Conservation (phyloP, 1,140 invertebrate species). For the Caerostris extrusa region DNA sequence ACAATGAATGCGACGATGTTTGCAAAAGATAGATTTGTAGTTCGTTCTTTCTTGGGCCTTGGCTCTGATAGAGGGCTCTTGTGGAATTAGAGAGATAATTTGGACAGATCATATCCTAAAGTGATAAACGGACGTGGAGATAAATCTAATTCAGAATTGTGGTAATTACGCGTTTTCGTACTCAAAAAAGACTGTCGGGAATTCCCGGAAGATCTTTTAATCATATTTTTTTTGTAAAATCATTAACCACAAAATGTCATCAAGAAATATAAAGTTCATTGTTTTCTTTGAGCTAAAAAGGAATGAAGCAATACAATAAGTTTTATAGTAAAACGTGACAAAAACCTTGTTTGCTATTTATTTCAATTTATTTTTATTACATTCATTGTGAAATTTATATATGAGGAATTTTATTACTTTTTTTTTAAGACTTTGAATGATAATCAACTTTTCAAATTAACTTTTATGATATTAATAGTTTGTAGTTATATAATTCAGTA, state of each 20-base stretch:
- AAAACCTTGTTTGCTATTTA: no score
- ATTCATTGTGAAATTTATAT: no score
- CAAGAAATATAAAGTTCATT: background rate
- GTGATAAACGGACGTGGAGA: background rate
- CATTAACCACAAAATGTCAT: background rate
- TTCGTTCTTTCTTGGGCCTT: background rate
- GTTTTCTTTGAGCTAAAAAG: background rate
- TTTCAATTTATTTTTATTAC: no score
- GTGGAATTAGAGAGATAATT: background rate
- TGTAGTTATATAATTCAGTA: no score
- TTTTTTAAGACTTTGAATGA: no score
- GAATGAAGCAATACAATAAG: no score
- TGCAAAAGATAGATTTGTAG: conserved; percentile 2
- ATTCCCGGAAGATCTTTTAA: background rate
- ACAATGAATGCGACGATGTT: conserved; percentile 3
- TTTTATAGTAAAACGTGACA: no score
- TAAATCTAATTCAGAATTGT: background rate
- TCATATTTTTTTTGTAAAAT: background rate
- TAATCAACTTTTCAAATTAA: no score
- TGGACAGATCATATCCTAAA: background rate
- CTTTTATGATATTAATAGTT: no score
- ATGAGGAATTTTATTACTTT: no score
- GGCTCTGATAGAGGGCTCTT: background rate
- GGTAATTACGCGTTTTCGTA: background rate
- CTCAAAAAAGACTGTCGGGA: background rate